Percentiles rank a stretch among this genome's conserved stretches.
Conservation (phyloP, 2,888 invertebrate species). For the Antheraea assamensis region DNA sequence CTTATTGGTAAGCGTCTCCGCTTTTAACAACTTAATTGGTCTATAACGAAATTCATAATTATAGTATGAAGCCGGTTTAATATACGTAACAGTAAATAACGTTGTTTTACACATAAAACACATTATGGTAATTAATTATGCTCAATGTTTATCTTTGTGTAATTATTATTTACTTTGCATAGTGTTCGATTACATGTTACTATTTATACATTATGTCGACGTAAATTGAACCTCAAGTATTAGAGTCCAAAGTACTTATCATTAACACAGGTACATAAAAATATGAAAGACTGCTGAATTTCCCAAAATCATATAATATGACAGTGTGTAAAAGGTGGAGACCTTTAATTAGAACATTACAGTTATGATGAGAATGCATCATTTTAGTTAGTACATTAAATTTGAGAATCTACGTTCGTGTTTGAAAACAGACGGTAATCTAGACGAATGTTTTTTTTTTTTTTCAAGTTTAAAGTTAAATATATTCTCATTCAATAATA, state of each 20-base stretch:
- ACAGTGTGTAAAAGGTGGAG: not conserved
- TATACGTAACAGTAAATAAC: slow-evolving; percentile 12
- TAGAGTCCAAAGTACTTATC: not conserved
- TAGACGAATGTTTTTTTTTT: not conserved
- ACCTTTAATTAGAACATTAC: not conserved
- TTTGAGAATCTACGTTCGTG: not conserved
- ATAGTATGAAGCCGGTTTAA: slow-evolving; percentile 34
- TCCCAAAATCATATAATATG: not conserved
- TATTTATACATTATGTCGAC: not conserved
- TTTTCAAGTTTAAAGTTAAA: too few species aligned
- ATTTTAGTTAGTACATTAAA: not conserved
- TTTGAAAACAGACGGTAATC: not conserved
- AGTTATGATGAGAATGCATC: not conserved
- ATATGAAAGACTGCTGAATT: not conserved
- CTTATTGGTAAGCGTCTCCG: slow-evolving; percentile 11
- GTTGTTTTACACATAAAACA: slow-evolving; percentile 14
- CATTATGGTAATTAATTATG: not conserved
- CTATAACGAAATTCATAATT: slow-evolving; percentile 39
- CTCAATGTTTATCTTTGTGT: not conserved
- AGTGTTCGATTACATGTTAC: too few species aligned
- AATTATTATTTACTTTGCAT: too few species aligned
- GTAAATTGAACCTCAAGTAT: not conserved
- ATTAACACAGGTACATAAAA: not conserved
- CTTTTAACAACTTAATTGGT: slow-evolving; percentile 43
- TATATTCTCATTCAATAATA: too few species aligned